Base-by-base conservation (phyloP, 2,888 invertebrate species). In the Leistus spinibarbis region DNA sequence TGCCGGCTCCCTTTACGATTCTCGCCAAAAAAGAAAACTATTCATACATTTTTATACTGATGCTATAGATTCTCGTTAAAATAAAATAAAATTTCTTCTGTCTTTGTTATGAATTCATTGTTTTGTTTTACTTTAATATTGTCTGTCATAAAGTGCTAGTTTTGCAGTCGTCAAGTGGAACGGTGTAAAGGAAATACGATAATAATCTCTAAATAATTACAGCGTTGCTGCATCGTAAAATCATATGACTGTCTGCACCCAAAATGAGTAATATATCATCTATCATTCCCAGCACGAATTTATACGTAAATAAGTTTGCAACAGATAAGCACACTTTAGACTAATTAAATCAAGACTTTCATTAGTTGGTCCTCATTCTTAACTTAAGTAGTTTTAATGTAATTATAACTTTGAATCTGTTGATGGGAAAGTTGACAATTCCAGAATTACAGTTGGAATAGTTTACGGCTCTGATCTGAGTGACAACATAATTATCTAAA, bases 281-380 rank as follows among this genome's bases (percentile, higher is more conserved):
- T 16, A 19, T 19, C 57, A 17, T 19, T 20, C n/a, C 57, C 9
- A 10, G 13, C 13, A 9, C n/a, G 13, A 57, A 9, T 19, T 57
- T 57, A 57, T 9, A 57, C 57, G 20, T 19, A 17, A 17, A 19
- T 19, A 57, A 57, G 17, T 9, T 20, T 10, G 20, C 19, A 3
- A 57, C 19, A 57, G 57, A 57, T 62, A 13, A 40, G 16, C 19
- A 19, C 24, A 62, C 24, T 24, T 24, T 65, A 54, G 40, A 53
- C 40, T 54, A 66, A 53, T 66, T 40, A 66, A 53, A 27, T 66
- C 66, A 66, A 66, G 53, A 66, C 54, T 68, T 68, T 68, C 54
- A 56, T 68, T 68, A 56, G 68, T 54, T 16, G 22, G 16, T 22
- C n/a, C 17, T 23, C 16, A 22, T 67, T 68, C 56, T 54, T 68